Evolutionary conservation across 2,888 invertebrate species (phyloP).

Genomic region (Nebria brevicollis): DNA sequence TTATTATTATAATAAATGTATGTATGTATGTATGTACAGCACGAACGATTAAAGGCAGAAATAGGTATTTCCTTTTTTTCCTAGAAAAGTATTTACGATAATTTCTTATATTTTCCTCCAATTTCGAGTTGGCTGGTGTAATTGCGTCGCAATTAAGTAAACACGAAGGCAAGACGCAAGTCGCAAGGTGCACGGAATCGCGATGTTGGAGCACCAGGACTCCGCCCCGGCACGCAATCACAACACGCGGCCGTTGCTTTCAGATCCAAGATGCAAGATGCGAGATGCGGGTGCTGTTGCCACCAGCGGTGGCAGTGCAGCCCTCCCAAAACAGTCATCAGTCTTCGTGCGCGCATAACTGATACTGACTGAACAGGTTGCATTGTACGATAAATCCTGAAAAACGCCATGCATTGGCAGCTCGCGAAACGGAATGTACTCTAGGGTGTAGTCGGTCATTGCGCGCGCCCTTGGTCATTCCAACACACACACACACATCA

Average conservation of each 20-base stretch:
- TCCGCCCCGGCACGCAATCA: conserved; percentile 17
- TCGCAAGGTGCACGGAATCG: conserved; percentile 23
- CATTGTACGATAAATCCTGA: background rate
- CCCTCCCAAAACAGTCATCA: background rate
- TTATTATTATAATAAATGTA: no score
- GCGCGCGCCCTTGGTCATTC: background rate
- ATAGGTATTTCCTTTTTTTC: conserved; percentile 14
- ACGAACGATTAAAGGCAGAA: background rate
- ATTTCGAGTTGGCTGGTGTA: conserved; percentile 28
- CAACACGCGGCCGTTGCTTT: background rate
- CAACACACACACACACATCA: no score
- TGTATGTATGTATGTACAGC: no score
- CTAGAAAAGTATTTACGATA: conserved; percentile 38
- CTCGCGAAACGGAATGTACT: conserved; percentile 39
- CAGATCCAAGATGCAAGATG: background rate
- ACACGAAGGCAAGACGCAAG: conserved; percentile 26
- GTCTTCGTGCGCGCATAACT: conserved; percentile 22
- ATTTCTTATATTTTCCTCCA: conserved; percentile 41
- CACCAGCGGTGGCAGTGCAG: background rate
- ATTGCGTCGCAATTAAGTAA: conserved; percentile 42
- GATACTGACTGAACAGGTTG: background rate
- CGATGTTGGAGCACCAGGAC: conserved; percentile 13
- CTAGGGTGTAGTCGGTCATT: conserved; percentile 42
- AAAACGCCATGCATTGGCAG: conserved; percentile 32
- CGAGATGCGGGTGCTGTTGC: background rate